Percentiles rank a stretch among this genome's conserved stretches.
phyloP scores from a whole-genome alignment of 2,113 vertebrate species.

The Gobiocypris rarus region DNA sequence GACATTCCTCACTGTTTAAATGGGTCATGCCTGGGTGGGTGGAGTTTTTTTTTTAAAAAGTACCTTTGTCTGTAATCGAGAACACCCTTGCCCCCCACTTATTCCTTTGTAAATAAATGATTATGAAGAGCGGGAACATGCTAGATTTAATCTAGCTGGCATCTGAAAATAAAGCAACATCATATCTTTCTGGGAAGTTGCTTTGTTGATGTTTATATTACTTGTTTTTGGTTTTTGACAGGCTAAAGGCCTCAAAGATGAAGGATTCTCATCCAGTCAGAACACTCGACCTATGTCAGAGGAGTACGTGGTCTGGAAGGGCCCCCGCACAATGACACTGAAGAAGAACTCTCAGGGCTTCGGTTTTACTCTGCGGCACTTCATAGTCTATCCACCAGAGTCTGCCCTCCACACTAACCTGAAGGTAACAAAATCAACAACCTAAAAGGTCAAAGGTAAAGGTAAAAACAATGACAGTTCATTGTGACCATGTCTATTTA shows the following conservation, averaged over 20 bases:
- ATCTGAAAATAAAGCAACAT: neutral
- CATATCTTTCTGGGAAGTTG: neutral
- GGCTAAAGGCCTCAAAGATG: slow-evolving; percentile 82
- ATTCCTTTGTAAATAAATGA: neutral
- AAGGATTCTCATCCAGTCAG: slow-evolving; percentile 74
- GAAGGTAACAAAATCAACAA: slow-evolving; percentile 76
- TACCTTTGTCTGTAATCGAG: neutral
- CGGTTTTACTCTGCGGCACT: slow-evolving; percentile 96
- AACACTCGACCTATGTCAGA: slow-evolving; percentile 70
- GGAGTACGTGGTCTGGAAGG: slow-evolving; percentile 78
- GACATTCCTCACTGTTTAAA: slow-evolving; percentile 60
- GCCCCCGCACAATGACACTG: slow-evolving; percentile 82
- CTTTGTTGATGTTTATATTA: neutral
- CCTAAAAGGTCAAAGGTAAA: too few relatives aligned
- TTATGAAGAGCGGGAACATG: neutral
- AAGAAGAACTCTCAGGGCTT: slow-evolving; percentile 89
- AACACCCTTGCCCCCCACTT: neutral
- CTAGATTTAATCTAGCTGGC: neutral
- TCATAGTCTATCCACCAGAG: slow-evolving; percentile 95
- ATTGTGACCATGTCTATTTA: too few relatives aligned
- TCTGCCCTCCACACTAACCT: slow-evolving; percentile 78
- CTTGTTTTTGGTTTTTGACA: slow-evolving; percentile 49
- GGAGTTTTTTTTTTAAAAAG: slow-evolving; percentile 17
- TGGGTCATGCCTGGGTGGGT: slow-evolving; percentile 4
- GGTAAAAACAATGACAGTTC: too few relatives aligned